Conservation (phyloP, 64 coral and sea anemone species). For the Montipora sp. region DNA sequence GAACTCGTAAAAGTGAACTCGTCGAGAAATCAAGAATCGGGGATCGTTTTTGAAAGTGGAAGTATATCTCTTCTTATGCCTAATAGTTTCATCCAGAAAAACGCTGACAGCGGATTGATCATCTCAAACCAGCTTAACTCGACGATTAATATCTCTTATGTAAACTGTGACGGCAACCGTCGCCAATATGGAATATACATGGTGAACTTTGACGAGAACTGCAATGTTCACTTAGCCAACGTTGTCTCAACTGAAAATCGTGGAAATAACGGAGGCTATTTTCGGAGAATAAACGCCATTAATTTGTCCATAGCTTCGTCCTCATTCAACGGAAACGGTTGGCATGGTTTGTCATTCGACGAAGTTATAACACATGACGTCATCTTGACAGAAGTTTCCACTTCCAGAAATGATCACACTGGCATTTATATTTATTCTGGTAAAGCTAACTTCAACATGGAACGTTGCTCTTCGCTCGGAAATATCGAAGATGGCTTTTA, state of each 20-base stretch:
- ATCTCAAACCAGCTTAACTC: conserved; percentile 30
- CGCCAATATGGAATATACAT: not conserved
- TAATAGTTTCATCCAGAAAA: not conserved
- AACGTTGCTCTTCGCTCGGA: conserved; percentile 14
- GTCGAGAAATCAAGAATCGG: conserved; percentile 9
- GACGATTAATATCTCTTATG: not conserved
- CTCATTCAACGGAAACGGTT: conserved; percentile 34
- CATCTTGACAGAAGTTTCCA: not conserved
- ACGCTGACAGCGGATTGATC: not conserved
- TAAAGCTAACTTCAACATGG: not conserved
- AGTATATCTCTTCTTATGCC: not conserved
- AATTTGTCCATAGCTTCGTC: not conserved
- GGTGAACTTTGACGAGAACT: not conserved
- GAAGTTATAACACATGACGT: conserved; percentile 14
- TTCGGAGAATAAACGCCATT: not conserved
- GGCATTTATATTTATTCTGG: conserved; percentile 51
- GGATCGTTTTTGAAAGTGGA: not conserved
- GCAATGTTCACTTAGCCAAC: not conserved
- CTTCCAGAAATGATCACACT: conserved; percentile 30
- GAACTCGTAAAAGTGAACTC: not conserved
- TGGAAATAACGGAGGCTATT: not conserved
- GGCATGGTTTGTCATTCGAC: conserved; percentile 11
- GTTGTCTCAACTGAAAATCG: not conserved
- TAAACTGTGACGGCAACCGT: not conserved
- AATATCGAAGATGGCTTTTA: conserved; percentile 55